Evolutionary conservation across 2,888 invertebrate genomes (phyloP).

Genomic region (Lithophane leautieri): DNA sequence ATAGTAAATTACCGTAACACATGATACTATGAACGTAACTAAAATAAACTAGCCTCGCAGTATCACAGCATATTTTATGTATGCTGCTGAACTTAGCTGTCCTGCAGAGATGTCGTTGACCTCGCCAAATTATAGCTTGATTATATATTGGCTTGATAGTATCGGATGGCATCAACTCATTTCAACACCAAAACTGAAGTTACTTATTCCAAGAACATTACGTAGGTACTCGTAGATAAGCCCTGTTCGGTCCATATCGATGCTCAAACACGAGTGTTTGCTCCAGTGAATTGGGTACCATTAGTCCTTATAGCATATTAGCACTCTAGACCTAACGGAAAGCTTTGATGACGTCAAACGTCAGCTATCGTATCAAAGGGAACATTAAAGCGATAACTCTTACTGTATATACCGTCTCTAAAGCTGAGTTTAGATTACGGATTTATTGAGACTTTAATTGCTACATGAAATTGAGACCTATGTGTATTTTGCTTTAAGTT

Average conservation of each 20-base stretch:
- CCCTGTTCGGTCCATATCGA: conserved; percentile 46
- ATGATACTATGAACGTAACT: no score
- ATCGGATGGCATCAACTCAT: conserved; percentile 8
- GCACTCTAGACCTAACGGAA: conserved; percentile 58
- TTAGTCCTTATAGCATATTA: conserved; percentile 56
- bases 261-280: conserved; percentile 43
- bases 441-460: conserved; percentile 24
- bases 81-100: no score
- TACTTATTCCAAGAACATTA: conserved; percentile 41
- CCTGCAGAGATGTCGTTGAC: neutral
- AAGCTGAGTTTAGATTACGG: conserved; percentile 33
- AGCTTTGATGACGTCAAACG: conserved; percentile 60
- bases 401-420: conserved; percentile 29
- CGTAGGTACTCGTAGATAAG: conserved; percentile 27
- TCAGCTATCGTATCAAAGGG: conserved; percentile 61
- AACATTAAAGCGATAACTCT: conserved; percentile 58
- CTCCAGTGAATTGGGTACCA: conserved; percentile 52
- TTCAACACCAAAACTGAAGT: conserved; percentile 28
- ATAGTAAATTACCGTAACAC: no score
- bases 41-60: no score
- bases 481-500: neutral
- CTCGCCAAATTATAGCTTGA: no score
- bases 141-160: neutral
- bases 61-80: no score
- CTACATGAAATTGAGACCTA: conserved; percentile 1